phyloP scores from a whole-genome alignment of 2,888 invertebrate genomes.

The Nomada fucata region DNA sequence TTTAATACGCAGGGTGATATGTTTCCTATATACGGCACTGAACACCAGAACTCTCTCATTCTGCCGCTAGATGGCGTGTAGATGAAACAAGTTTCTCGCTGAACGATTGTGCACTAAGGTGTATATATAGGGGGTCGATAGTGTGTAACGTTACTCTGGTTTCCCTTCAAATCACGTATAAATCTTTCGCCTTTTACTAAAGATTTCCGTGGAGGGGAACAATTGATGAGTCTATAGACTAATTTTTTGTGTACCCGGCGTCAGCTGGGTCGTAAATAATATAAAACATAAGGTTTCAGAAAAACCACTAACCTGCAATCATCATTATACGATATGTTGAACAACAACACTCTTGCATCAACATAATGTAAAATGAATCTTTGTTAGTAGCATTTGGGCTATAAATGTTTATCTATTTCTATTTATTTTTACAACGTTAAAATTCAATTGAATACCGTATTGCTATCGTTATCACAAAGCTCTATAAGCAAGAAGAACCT shows the following conservation, averaged over 20 bases:
- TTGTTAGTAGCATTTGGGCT: too few relatives aligned
- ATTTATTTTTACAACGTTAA: too few relatives aligned
- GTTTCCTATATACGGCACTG: neutral
- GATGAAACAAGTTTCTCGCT: neutral
- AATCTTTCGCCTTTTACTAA: constrained; percentile 85
- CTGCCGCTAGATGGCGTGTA: constrained; percentile 31
- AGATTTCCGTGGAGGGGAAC: constrained; percentile 84
- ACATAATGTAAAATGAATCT: too few relatives aligned
- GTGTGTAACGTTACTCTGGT: constrained; percentile 73
- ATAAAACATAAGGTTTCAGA: constrained; percentile 49
- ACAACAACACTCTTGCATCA: too few relatives aligned
- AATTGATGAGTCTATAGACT: constrained; percentile 78
- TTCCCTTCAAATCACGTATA: constrained; percentile 84
- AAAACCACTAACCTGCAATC: too few relatives aligned
- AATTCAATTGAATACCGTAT: too few relatives aligned
- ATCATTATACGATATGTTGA: too few relatives aligned
- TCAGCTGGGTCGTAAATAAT: constrained; percentile 65
- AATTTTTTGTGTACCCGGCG: constrained; percentile 76
- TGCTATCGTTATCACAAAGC: too few relatives aligned
- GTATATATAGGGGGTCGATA: constrained; percentile 28
- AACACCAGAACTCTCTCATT: neutral
- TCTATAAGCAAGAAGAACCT: too few relatives aligned
- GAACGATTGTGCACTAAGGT: neutral
- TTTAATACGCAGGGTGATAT: too few relatives aligned
- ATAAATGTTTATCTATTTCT: too few relatives aligned